phyloP scores from a whole-genome alignment of 2,797 vertebrate genomes.

The Manis crassicaudata region DNA sequence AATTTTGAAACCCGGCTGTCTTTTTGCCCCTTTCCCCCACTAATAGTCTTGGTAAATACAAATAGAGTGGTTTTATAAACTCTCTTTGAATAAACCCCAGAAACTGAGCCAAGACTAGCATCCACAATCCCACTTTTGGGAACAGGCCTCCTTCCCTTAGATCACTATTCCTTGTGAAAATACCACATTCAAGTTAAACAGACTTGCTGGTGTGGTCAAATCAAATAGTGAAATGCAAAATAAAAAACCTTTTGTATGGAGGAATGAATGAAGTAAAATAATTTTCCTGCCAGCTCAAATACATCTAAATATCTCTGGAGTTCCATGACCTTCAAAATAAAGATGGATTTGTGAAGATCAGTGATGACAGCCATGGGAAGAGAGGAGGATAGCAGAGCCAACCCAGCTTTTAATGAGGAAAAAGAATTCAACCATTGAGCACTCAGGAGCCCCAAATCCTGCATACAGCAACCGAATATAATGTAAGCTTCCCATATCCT shows the following conservation, averaged over 20 bases:
- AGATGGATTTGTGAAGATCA: conserved; percentile 77
- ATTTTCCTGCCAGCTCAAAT: conserved; percentile 74
- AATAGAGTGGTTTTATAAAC: conserved; percentile 78
- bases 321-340: conserved; percentile 72
- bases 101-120: conserved; percentile 77
- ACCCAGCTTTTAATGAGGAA: conserved; percentile 57
- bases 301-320: conserved; percentile 67
- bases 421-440: conserved; percentile 67
- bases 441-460: conserved; percentile 23
- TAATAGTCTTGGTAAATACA: conserved; percentile 77
- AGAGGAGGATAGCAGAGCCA: conserved; percentile 60
- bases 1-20: conserved; percentile 62
- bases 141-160: conserved; percentile 66
- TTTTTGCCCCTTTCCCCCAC: conserved; percentile 35
- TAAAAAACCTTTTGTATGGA: conserved; percentile 76
- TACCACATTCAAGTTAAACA: conserved; percentile 74
- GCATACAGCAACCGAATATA: background rate
- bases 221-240: conserved; percentile 75
- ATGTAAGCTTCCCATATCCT: no score
- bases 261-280: conserved; percentile 77
- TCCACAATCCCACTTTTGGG: conserved; percentile 68
- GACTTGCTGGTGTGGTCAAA: conserved; percentile 73
- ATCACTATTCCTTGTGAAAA: conserved; percentile 79
- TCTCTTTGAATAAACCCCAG: conserved; percentile 78
- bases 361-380: conserved; percentile 64